Evolutionary conservation across 2,797 vertebrate species (phyloP), one percentile per base, ranked within the genome.

Genomic region (Darevskia nairensis): DNA sequence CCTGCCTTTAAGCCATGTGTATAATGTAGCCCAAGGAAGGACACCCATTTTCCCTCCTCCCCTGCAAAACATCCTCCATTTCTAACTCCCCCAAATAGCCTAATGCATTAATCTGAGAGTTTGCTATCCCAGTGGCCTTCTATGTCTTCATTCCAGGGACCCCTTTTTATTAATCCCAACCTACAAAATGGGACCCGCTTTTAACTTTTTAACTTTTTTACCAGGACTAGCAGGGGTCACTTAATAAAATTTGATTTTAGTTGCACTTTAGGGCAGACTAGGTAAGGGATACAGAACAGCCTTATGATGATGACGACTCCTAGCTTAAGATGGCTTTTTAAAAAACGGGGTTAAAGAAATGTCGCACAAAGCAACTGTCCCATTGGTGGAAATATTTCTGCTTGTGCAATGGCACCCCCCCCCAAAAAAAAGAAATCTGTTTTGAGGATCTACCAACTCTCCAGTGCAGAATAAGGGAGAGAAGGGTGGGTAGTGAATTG

Each of bases 161-260:
- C 27, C n/a, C 35, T 7, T 27, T 86, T 86, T 86, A 15, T 79
- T 69, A 82, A 8, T 15, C 35, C 19, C 15, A 4, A 29, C 35
- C 23, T 74, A 61, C 32, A 55, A 55, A 46, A 66, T 19, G 21
- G 77, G 39, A 61, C 29, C 29, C 29, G 46, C 21, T 87, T 66
- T 66, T 80, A 59, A 61, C 44, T 71, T 55, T 80, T 80, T 29
- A 35, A 75, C 5, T 35, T 29, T 39, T 39, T 50, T 35, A 66
- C 21, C 69, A 79, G 35, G 75, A 69, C 44, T 35, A 23, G 11
- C 71, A 50, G 23, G n/a, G 29, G n/a, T 68, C 50, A n/a, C 29
- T 8, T 77, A 88, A 68, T 88, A 76, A 66, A 82, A 87, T 46
- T 19, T 32, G 35, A 64, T 81, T 87, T 87, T 87, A 76, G 25